A percentile compares a stretch with the other conserved stretches of the same genome.
These are phyloP conservation scores for Sander lucioperca DNA, from an alignment of 2,113 vertebrate species.

Conservation along the genomic window DNA sequence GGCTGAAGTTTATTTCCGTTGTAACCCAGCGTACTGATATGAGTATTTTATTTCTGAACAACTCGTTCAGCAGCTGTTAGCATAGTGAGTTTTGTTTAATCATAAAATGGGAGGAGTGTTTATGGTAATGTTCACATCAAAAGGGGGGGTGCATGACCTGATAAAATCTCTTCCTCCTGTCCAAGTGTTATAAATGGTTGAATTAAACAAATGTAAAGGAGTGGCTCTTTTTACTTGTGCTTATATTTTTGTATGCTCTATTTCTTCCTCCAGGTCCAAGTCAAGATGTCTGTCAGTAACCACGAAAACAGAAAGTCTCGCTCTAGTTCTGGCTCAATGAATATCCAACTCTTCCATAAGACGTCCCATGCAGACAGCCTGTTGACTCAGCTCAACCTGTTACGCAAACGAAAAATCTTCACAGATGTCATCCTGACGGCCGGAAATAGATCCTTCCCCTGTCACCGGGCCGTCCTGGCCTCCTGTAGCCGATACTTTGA, in stretches of 20 bases:
- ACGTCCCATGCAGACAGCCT: slow-evolving; percentile 84
- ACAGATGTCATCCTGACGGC: slow-evolving; percentile 87
- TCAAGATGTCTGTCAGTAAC: slow-evolving; percentile 88
- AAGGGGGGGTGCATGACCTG: neutral
- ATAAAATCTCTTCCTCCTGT: neutral
- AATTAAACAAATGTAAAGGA: neutral
- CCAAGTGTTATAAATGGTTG: neutral
- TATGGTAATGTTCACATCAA: slow-evolving; percentile 34
- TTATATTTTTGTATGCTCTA: neutral
- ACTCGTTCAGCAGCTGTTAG: slow-evolving; percentile 24
- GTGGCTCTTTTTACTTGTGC: neutral
- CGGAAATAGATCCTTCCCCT: slow-evolving; percentile 84
- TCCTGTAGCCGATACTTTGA: slow-evolving; percentile 90
- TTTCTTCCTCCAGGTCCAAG: slow-evolving; percentile 50
- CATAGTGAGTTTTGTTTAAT: slow-evolving; percentile 30
- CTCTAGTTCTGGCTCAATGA: slow-evolving; percentile 87
- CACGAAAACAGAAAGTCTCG: slow-evolving; percentile 91
- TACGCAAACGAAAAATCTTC: slow-evolving; percentile 87
- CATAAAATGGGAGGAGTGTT: slow-evolving; percentile 36
- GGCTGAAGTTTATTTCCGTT: slow-evolving; percentile 72
- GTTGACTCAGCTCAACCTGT: slow-evolving; percentile 88
- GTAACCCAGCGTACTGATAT: slow-evolving; percentile 21
- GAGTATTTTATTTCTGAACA: slow-evolving; percentile 26
- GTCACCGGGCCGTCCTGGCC: slow-evolving; percentile 87
- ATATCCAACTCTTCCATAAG: slow-evolving; percentile 87